These are phyloP conservation scores for Eristalis arbustorum DNA, from an alignment of 2,888 invertebrate genomes.

Conservation along the genomic window DNA sequence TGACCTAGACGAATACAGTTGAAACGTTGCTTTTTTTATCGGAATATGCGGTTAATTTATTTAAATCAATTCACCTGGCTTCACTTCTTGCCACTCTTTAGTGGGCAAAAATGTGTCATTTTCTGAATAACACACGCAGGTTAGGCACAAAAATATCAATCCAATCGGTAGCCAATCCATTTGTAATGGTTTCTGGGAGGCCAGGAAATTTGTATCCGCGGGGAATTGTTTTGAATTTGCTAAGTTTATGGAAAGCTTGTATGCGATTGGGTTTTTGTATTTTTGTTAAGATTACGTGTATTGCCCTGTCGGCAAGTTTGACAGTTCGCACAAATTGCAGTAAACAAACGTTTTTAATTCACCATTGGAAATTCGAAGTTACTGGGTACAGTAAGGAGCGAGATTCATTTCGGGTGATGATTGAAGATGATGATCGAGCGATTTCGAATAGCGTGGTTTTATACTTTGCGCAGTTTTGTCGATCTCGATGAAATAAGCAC, in stretches of 20 bases:
- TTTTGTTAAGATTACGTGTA: slow-evolving; percentile 51
- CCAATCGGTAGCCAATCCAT: slow-evolving; percentile 41
- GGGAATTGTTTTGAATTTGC: neutral
- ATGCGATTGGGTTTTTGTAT: neutral
- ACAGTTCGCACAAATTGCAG: slow-evolving; percentile 30
- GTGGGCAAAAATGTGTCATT: slow-evolving; percentile 82
- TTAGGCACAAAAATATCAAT: slow-evolving; percentile 17
- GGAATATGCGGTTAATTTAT: slow-evolving; percentile 1
- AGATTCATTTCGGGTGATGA: too few relatives aligned
- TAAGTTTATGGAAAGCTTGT: neutral
- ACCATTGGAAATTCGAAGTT: slow-evolving; percentile 3
- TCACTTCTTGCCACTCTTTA: slow-evolving; percentile 84
- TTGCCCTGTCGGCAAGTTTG: slow-evolving; percentile 53
- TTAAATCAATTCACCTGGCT: slow-evolving; percentile 81
- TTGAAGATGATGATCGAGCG: too few relatives aligned
- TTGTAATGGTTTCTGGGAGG: neutral
- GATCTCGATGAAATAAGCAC: too few relatives aligned
- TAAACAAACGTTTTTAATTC: slow-evolving; percentile 46
- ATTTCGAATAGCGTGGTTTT: too few relatives aligned
- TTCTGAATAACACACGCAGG: slow-evolving; percentile 66
- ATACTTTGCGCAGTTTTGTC: too few relatives aligned
- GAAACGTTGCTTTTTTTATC: neutral
- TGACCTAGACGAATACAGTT: slow-evolving; percentile 82
- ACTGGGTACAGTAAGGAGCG: slow-evolving; percentile 9
- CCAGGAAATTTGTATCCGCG: neutral